Base-by-base conservation (phyloP, 1,140 invertebrate genomes). In the Drosophila hydei region DNA sequence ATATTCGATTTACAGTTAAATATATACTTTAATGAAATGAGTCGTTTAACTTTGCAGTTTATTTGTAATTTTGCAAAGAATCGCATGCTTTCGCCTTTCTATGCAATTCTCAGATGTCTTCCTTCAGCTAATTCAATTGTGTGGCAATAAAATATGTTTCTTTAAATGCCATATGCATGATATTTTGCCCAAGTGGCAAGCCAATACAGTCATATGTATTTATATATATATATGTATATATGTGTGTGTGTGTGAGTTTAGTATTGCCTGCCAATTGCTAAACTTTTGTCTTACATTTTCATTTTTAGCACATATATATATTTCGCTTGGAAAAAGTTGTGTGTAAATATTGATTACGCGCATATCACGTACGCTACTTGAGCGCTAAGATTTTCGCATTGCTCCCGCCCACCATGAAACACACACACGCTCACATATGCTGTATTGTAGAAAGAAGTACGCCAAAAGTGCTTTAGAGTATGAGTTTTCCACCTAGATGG, bases 301-400 rank as follows among this genome's bases (percentile, higher is more conserved):
- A 54, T 76, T 69, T 74, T 69, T 47, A 43, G 48, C 61, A 75
- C 61, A 71, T 60, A 61, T 30, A 33, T 11, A 11, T 67, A 48
- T 40, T 52, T 43, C 43, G 30, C 51, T 54, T 30, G 23, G 23
- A 19, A 68, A 68, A 72, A 69, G 63, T 71, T 77, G 62, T 75
- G 74, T 81, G 77, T 87, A 85, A 77, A 75, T 85, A 85, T 85
- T 85, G 81, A 85, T 87, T 87, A 69, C 67, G 74, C 74, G 75
- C 60, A 65, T 61, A 75, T 79, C 77, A 87, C 81, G 81, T 87
- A 85, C 83, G 63, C 79, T 73, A 67, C 75, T 83, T 84, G 79
- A 76, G 76, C 40, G 60, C 74, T 71, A 72, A 75, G 81, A 87
- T 87, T 87, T 80, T 72, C 38, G 56, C 70, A 59, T 59, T 56